phyloP scores from a whole-genome alignment of 2,797 vertebrate genomes.

The Heliangelus exortis region DNA sequence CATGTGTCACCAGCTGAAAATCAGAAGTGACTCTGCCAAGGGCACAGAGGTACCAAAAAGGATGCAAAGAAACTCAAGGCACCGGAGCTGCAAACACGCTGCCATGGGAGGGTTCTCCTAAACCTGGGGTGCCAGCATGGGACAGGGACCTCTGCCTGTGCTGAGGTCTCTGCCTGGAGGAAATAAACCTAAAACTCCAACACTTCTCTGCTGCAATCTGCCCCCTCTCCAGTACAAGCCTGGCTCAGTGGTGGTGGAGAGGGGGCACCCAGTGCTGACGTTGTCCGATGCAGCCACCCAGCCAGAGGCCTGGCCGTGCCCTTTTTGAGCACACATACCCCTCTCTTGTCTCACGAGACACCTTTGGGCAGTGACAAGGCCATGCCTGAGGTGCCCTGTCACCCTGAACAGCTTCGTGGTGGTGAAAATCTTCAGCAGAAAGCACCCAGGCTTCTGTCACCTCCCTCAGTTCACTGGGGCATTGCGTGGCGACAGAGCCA shows the following conservation, averaged over 20 bases:
- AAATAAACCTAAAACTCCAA: not conserved
- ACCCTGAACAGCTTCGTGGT: not conserved
- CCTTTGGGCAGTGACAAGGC: not conserved
- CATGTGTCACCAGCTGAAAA: not conserved
- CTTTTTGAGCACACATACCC: not conserved
- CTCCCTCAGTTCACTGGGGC: not conserved
- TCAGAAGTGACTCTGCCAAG: not conserved
- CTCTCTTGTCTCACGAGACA: not conserved
- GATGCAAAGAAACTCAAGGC: not conserved
- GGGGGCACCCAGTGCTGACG: not conserved
- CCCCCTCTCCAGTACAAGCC: rapidly evolving
- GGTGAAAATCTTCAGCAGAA: not conserved
- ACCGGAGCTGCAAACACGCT: not conserved
- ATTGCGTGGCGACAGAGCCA: rapidly evolving
- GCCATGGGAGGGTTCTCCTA: not conserved
- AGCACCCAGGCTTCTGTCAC: not conserved
- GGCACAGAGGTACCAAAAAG: not conserved
- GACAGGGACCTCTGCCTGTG: not conserved
- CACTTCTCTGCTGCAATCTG: not conserved
- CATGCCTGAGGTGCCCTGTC: not conserved
- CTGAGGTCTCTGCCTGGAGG: not conserved
- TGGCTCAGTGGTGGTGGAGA: rapidly evolving
- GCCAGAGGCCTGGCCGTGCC: not conserved
- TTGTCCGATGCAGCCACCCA: not conserved
- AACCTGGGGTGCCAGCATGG: rapidly evolving